Conservation (phyloP, 2,113 vertebrate genomes). For the Mus spicilegus region DNA sequence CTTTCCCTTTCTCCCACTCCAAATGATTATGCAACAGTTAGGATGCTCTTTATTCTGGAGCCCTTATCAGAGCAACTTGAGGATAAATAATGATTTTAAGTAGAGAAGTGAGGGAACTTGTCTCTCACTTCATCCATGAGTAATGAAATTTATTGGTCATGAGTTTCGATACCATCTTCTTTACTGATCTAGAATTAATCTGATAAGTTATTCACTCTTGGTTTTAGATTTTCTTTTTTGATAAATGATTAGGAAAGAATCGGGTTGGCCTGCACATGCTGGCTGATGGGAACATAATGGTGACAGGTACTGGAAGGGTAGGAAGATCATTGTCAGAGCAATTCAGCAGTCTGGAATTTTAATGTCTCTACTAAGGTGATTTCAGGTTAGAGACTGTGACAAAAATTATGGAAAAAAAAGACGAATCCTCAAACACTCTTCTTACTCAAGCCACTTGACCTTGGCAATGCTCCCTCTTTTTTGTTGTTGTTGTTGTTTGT, state of each 20-base stretch:
- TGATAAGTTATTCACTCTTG: conserved; percentile 50
- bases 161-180: conserved; percentile 48
- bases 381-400: not conserved
- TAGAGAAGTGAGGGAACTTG: conserved; percentile 41
- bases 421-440: not conserved
- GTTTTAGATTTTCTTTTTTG: conserved; percentile 48
- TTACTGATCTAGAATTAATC: conserved; percentile 45
- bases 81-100: conserved; percentile 63
- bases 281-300: not conserved
- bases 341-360: not conserved
- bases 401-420: not conserved
- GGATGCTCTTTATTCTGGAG: conserved; percentile 26
- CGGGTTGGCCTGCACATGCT: not conserved
- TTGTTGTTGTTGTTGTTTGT: too few species aligned
- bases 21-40: conserved; percentile 65
- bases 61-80: conserved; percentile 47
- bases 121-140: conserved; percentile 48
- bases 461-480: not conserved
- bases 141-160: conserved; percentile 42
- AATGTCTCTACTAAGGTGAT: not conserved
- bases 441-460: not conserved
- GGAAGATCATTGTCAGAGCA: not conserved
- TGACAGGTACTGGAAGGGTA: not conserved
- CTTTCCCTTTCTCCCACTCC: conserved; percentile 76
- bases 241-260: conserved; percentile 64